These are phyloP conservation scores for Porites lobata DNA, from an alignment of 92 coral and sea anemone species.

Conservation along the genomic window DNA sequence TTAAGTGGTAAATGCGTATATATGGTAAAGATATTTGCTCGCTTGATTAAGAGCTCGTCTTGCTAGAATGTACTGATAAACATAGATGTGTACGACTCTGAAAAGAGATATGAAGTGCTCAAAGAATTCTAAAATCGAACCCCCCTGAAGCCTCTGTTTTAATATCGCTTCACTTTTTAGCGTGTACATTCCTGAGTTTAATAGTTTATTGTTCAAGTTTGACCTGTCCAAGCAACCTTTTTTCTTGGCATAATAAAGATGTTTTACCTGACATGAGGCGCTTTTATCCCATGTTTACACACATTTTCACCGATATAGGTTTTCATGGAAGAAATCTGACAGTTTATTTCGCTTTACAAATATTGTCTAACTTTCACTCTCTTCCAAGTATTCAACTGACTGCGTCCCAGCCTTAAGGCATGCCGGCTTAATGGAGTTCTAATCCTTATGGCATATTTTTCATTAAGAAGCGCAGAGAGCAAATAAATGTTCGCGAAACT, in stretches of 20 bases:
- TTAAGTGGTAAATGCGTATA: constrained; percentile 29
- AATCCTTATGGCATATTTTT: constrained; percentile 24
- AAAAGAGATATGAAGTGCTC: not conserved
- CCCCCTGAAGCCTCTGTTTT: not conserved
- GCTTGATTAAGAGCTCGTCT: not conserved
- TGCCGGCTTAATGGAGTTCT: not conserved
- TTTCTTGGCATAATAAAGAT: not conserved
- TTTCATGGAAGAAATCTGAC: not conserved
- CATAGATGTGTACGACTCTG: not conserved
- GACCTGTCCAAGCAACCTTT: constrained; percentile 1
- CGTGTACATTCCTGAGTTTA: not conserved
- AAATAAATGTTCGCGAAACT: not conserved
- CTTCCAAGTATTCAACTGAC: not conserved
- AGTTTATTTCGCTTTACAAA: not conserved
- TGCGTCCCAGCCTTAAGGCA: not conserved
- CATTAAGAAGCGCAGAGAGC: constrained; percentile 30
- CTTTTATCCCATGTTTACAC: not conserved
- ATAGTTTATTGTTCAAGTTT: constrained; percentile 7
- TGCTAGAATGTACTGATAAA: constrained; percentile 14
- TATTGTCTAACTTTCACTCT: constrained; percentile 1
- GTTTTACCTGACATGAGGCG: not conserved
- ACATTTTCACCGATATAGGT: not conserved
- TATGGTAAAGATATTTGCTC: constrained; percentile 3
- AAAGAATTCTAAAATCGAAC: not conserved
- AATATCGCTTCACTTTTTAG: not conserved